A percentile compares a stretch with the other conserved stretches of the same genome.
These are phyloP conservation scores for Nyctalus aviator DNA, from an alignment of 2,797 vertebrate genomes.

Conservation along the genomic window DNA sequence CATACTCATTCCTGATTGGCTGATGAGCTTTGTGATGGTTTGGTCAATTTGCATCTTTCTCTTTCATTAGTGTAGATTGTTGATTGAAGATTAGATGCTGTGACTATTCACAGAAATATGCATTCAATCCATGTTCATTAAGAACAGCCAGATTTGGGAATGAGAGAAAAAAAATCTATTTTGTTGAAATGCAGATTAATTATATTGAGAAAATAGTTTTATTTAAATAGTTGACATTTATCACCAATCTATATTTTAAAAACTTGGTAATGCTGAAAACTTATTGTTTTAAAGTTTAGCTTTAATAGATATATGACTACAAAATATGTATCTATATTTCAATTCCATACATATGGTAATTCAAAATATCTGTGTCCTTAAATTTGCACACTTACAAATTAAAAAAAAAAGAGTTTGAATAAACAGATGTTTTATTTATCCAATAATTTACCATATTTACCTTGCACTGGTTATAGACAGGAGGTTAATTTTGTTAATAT, in stretches of 20 bases:
- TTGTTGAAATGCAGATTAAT: constrained; percentile 80
- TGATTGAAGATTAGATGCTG: constrained; percentile 77
- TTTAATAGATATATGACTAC: constrained; percentile 62
- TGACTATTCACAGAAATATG: constrained; percentile 73
- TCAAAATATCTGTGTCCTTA: not conserved
- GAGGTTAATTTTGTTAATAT: constrained; percentile 25
- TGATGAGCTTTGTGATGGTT: no score
- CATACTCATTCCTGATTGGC: no score
- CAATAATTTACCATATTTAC: constrained; percentile 68
- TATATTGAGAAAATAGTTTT: constrained; percentile 79
- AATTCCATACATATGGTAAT: constrained; percentile 43
- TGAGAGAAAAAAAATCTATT: constrained; percentile 70
- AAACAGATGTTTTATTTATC: constrained; percentile 72
- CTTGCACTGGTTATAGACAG: constrained; percentile 33
- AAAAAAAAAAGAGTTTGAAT: constrained; percentile 49
- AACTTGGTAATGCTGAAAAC: constrained; percentile 45
- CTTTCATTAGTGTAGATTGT: not conserved
- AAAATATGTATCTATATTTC: constrained; percentile 43
- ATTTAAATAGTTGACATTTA: constrained; percentile 55
- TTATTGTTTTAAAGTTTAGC: constrained; percentile 67
- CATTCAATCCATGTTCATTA: constrained; percentile 82
- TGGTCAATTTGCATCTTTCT: no score
- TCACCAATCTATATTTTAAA: constrained; percentile 61
- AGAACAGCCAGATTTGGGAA: constrained; percentile 72
- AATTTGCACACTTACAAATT: constrained; percentile 31